Evolutionary conservation across 2,113 vertebrate genomes (phyloP), one percentile per base, ranked within the genome.

Genomic region (Megaptera novaeangliae): DNA sequence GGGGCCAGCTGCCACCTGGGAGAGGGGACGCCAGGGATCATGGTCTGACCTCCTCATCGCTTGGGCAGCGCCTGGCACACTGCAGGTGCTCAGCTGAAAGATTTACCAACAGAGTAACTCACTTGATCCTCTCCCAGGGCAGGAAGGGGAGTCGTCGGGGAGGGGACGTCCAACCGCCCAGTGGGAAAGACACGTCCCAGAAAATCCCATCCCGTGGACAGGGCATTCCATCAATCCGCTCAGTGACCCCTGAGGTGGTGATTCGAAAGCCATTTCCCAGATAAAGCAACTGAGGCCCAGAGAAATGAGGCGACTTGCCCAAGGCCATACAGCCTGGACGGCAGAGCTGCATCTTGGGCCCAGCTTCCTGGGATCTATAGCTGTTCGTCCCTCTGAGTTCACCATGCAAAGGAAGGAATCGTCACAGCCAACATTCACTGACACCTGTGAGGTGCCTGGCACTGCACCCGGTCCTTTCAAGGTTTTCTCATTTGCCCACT

Each of bases 341-440:
- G 13, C 15, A 14, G 72, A 34, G 44, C 17, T 23, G 59, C 74
- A 18, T 9, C 68, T 85, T 12, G 11, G 39, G 29, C 10, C 4
- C 46, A 31, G 75, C n/a, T 59, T 85, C 88, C 52, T 3, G 41
- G 34, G n/a, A 1, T 14, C 4, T 6, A 13, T 0, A 59, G n/a
- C 31, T 13, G 8, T 20, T 46, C 23, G 46, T 29, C 34, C 57
- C 18, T 41, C 66, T 1, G 14, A 21, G 64, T 41, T 46, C 10
- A 5, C n/a, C n/a, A 21, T 0, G 8, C 12, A 4, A 34, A 44
- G 36, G 39, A n/a, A 81, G 77, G 66, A 69, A 15, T 9, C 10
- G 3, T 18, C 14, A 9, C 1, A 18, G 52, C 59, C 2, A 1
- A 2, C 14, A 21, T 27, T 21, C 34, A 44, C 23, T 6, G 10